phyloP scores from a whole-genome alignment of 1,140 invertebrate genomes.

The Carcinoscorpius rotundicauda region DNA sequence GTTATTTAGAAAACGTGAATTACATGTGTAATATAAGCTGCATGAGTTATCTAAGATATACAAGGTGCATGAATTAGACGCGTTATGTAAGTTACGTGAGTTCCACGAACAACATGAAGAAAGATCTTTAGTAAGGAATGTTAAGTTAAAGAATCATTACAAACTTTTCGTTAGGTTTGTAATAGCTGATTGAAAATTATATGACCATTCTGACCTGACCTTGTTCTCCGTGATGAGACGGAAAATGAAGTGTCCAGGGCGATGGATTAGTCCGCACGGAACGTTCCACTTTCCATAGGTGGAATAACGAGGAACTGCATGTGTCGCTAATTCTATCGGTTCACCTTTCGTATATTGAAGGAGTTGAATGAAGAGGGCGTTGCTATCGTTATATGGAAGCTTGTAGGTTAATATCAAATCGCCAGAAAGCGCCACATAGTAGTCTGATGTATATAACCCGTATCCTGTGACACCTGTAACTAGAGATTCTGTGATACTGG shows the following conservation, averaged over 20 bases:
- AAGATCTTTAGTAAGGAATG: no score
- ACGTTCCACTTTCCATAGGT: slow-evolving; percentile 13
- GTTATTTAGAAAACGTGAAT: no score
- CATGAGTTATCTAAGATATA: no score
- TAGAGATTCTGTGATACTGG: no score
- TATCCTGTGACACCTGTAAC: neutral
- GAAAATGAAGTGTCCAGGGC: slow-evolving; percentile 16
- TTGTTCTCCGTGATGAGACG: slow-evolving; percentile 10
- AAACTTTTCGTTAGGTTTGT: no score
- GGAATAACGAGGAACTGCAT: slow-evolving; percentile 5
- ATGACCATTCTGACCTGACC: slow-evolving; percentile 1
- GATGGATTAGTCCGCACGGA: slow-evolving; percentile 15
- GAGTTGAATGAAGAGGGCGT: slow-evolving; percentile 6
- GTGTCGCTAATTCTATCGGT: slow-evolving; percentile 10
- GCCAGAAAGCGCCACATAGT: slow-evolving; percentile 3
- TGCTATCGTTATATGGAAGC: slow-evolving; percentile 3
- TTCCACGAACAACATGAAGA: no score
- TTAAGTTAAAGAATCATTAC: no score
- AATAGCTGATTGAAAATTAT: no score
- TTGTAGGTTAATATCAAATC: slow-evolving; percentile 10
- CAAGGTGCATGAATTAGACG: no score
- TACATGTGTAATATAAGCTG: no score
- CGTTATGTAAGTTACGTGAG: no score
- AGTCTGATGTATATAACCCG: slow-evolving; percentile 7
- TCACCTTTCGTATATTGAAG: neutral